Conservation (phyloP, 64 coral and sea anemone species). For the Montipora efflorescens region DNA sequence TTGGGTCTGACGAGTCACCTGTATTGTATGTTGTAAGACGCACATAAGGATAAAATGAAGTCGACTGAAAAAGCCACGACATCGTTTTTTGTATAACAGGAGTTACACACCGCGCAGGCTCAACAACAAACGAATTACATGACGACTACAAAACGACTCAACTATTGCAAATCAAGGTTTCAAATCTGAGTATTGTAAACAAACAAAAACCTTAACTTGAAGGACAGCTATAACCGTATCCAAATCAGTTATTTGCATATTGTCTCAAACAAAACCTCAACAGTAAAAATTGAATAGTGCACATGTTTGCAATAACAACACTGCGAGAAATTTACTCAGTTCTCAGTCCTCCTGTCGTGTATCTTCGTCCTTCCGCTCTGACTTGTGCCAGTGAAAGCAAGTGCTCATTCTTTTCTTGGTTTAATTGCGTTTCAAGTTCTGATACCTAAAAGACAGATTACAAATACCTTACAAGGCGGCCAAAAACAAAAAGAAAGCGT, state of each 20-base stretch:
- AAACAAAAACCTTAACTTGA: neutral
- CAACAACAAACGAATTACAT: neutral
- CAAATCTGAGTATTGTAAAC: neutral
- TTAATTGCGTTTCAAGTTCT: slow-evolving; percentile 62
- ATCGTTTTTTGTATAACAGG: neutral
- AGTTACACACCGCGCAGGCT: neutral
- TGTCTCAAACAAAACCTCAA: neutral
- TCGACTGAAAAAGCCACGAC: neutral
- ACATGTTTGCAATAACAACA: slow-evolving; percentile 1
- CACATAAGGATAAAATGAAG: neutral
- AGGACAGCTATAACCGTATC: neutral
- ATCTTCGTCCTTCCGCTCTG: slow-evolving; percentile 43
- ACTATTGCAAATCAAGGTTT: neutral
- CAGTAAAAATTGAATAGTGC: neutral
- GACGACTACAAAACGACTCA: neutral
- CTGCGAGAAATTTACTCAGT: neutral
- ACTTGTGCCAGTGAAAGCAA: slow-evolving; percentile 30
- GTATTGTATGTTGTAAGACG: too few relatives aligned
- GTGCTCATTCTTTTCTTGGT: slow-evolving; percentile 64
- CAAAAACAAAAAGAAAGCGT: too few relatives aligned
- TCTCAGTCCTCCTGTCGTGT: neutral
- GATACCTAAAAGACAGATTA: slow-evolving; percentile 25
- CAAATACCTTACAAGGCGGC: too few relatives aligned
- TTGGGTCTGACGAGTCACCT: too few relatives aligned
- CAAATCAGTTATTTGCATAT: neutral